Evolutionary conservation across 2,888 invertebrate genomes (phyloP).

Genomic region (Meloe dianella): DNA sequence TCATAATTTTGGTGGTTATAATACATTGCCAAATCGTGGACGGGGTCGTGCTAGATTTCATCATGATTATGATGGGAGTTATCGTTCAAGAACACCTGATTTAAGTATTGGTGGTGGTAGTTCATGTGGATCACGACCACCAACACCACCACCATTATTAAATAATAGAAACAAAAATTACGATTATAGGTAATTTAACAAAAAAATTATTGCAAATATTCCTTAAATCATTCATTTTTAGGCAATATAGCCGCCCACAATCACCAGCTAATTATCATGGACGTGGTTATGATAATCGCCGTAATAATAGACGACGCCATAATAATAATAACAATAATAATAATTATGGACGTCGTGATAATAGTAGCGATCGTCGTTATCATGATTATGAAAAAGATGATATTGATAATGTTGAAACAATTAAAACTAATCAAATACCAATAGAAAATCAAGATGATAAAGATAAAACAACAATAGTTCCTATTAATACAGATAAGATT

Average conservation of each 20-base stretch:
- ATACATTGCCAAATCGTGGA: slow-evolving; percentile 65
- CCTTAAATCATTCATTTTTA: background rate
- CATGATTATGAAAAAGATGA: slow-evolving; percentile 33
- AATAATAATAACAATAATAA: slow-evolving; percentile 23
- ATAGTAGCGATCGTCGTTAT: slow-evolving; percentile 25
- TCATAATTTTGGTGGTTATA: slow-evolving; percentile 61
- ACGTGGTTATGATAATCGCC: slow-evolving; percentile 36
- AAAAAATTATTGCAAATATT: background rate
- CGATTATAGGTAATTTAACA: background rate
- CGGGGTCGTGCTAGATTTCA: slow-evolving; percentile 67
- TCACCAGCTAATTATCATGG: slow-evolving; percentile 43
- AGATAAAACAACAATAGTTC: slow-evolving; percentile 26
- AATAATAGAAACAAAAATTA: slow-evolving; percentile 30
- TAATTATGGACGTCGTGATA: slow-evolving; percentile 20
- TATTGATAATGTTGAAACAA: slow-evolving; percentile 25
- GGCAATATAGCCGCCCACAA: slow-evolving; percentile 44
- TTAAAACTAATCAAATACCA: slow-evolving; percentile 38
- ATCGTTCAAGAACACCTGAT: slow-evolving; percentile 60
- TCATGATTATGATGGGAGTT: slow-evolving; percentile 59
- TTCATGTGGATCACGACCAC: slow-evolving; percentile 53
- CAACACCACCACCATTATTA: slow-evolving; percentile 46
- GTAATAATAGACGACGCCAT: slow-evolving; percentile 12
- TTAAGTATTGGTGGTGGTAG: slow-evolving; percentile 50
- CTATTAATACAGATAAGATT: slow-evolving; percentile 25
- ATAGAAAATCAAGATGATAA: slow-evolving; percentile 30